Percentiles rank a stretch among this genome's conserved stretches.
Evolutionary conservation across 2,888 invertebrate genomes (phyloP).

Genomic region (Stenchaetothrips biformis): DNA sequence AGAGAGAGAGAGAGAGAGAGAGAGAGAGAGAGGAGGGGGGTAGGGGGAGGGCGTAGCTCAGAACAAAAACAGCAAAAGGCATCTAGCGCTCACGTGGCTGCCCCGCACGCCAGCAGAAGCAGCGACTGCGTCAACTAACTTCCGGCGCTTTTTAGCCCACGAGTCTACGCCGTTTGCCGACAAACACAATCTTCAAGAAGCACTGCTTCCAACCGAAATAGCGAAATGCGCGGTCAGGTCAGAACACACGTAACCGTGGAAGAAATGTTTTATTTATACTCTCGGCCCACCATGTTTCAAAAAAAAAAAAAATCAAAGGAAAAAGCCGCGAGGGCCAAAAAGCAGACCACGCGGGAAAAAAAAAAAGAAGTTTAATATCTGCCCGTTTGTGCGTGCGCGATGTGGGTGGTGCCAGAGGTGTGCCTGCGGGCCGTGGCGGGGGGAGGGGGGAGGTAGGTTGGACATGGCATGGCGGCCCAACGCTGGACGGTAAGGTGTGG

Average conservation of each 20-base stretch:
- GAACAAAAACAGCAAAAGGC: neutral
- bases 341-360: neutral
- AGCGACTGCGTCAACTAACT: too few relatives aligned
- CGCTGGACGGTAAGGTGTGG: neutral
- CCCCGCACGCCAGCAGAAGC: neutral
- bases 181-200: too few relatives aligned
- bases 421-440: neutral
- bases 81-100: neutral
- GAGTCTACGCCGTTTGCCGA: too few relatives aligned
- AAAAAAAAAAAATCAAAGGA: too few relatives aligned
- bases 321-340: neutral
- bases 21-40: neutral
- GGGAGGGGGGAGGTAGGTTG: neutral
- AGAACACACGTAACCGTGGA: too few relatives aligned
- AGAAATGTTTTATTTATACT: too few relatives aligned
- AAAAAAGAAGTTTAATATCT: neutral
- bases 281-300: too few relatives aligned
- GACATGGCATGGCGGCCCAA: neutral
- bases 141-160: too few relatives aligned
- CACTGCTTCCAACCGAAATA: too few relatives aligned
- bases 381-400: neutral
- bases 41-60: neutral
- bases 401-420: constrained; percentile 2
- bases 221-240: too few relatives aligned
- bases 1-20: neutral